These are phyloP conservation scores for Dinoponera quadriceps DNA, from an alignment of 1,140 invertebrate genomes.

Conservation along the genomic window DNA sequence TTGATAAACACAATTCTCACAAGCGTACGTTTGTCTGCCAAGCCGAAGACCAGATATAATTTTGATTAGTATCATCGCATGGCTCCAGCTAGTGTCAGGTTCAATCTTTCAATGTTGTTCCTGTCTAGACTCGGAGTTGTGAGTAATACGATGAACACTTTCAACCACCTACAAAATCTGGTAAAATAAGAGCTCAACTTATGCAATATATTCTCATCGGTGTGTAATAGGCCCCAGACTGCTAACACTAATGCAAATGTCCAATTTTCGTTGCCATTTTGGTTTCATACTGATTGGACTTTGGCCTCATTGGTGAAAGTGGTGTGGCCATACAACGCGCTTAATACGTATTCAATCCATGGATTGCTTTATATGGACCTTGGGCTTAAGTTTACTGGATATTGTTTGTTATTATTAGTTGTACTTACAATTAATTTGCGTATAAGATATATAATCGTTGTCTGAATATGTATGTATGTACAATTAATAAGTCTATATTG, in stretches of 20 bases:
- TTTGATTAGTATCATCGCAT: slow-evolving; percentile 34
- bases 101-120: slow-evolving; percentile 77
- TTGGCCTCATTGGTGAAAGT: slow-evolving; percentile 83
- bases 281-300: slow-evolving; percentile 82
- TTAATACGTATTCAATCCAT: slow-evolving; percentile 69
- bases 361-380: slow-evolving; percentile 61
- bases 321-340: slow-evolving; percentile 79
- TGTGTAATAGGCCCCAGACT: slow-evolving; percentile 77
- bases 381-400: slow-evolving; percentile 58
- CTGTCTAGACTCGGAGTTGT: slow-evolving; percentile 73
- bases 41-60: slow-evolving; percentile 20
- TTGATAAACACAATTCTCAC: slow-evolving; percentile 2
- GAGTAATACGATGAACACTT: slow-evolving; percentile 62
- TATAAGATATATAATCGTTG: slow-evolving; percentile 10
- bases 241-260: slow-evolving; percentile 84
- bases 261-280: slow-evolving; percentile 81
- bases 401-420: slow-evolving; percentile 38
- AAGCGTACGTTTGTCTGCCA: slow-evolving; percentile 9
- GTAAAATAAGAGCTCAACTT: slow-evolving; percentile 52
- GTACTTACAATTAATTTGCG: slow-evolving; percentile 37
- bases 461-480: slow-evolving; percentile 15
- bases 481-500: neutral
- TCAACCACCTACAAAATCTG: slow-evolving; percentile 55
- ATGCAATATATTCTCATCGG: slow-evolving; percentile 71
- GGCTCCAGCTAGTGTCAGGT: slow-evolving; percentile 72